These are phyloP conservation scores for Eulimnadia texana DNA, from an alignment of 1,140 invertebrate species.

Conservation along the genomic window DNA sequence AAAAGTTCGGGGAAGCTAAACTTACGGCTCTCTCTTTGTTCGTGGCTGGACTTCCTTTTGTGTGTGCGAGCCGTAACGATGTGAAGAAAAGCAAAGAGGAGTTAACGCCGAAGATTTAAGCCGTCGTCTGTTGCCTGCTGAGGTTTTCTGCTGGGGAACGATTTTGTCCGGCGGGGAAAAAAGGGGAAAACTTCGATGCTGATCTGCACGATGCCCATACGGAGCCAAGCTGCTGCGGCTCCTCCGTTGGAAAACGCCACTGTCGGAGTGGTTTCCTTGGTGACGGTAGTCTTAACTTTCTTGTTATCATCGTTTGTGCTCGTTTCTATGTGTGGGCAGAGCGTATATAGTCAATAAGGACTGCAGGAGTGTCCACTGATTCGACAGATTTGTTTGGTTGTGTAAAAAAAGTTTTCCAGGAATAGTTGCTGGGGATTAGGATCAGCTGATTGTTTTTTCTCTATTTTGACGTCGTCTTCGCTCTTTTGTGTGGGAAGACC, in stretches of 20 bases:
- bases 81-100: too few species aligned
- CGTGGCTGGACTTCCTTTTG: slow-evolving; percentile 23
- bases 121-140: not conserved
- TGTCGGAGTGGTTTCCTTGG: slow-evolving; percentile 19
- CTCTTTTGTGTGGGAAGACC: not conserved
- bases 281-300: slow-evolving; percentile 11
- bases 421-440: too few species aligned
- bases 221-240: slow-evolving; percentile 15
- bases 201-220: slow-evolving; percentile 18
- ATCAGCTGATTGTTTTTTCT: too few species aligned
- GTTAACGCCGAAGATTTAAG: slow-evolving; percentile 1
- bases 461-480: not conserved
- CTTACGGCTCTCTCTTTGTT: not conserved
- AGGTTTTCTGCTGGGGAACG: too few species aligned
- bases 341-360: not conserved
- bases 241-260: slow-evolving; percentile 18
- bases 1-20: too few species aligned
- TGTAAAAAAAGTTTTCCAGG: too few species aligned
- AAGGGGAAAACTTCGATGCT: slow-evolving; percentile 22
- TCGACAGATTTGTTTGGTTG: too few species aligned
- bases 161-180: slow-evolving; percentile 16
- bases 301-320: too few species aligned
- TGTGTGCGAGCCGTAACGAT: too few species aligned
- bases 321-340: too few species aligned
- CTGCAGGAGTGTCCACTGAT: not conserved